Evolutionary conservation across 2,888 invertebrate species (phyloP).

Genomic region (Acrobasis consociella): DNA sequence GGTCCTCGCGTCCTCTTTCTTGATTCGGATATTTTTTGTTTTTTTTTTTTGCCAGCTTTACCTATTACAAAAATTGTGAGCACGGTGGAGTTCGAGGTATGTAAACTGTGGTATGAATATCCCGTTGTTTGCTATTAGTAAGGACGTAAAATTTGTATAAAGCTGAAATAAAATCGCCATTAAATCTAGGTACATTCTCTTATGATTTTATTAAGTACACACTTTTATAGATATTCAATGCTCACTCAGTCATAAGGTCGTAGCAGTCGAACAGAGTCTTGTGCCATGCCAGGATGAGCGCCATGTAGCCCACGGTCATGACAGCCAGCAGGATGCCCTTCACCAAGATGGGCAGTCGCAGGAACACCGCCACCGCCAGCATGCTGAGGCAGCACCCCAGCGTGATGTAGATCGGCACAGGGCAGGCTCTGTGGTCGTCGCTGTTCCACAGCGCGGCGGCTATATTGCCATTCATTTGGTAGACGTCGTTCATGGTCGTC

Average conservation of each 20-base stretch:
- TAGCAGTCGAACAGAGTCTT: slow-evolving; percentile 91
- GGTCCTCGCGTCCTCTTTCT: no score
- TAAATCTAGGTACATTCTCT: no score
- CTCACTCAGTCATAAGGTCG: slow-evolving; percentile 89
- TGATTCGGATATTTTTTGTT: no score
- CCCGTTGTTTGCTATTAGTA: no score
- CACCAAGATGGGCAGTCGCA: slow-evolving; percentile 90
- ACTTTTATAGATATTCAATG: no score
- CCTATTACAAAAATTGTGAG: no score
- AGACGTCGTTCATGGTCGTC: slow-evolving; percentile 78
- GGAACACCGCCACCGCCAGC: slow-evolving; percentile 92
- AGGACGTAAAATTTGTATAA: no score
- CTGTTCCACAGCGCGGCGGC: slow-evolving; percentile 68
- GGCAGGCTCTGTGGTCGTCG: slow-evolving; percentile 89
- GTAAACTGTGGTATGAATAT: no score
- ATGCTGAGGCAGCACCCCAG: slow-evolving; percentile 93
- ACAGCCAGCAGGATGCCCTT: slow-evolving; percentile 90
- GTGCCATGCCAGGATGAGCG: slow-evolving; percentile 92
- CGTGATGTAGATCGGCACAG: slow-evolving; percentile 93
- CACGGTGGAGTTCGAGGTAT: no score
- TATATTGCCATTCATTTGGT: slow-evolving; percentile 56
- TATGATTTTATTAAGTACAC: neutral
- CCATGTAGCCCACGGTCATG: slow-evolving; percentile 90
- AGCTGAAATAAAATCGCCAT: no score
- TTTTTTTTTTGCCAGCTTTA: no score